Evolutionary conservation across 2,113 vertebrate species (phyloP), one percentile per base, ranked within the genome.

Genomic region (Myotis lucifugus): DNA sequence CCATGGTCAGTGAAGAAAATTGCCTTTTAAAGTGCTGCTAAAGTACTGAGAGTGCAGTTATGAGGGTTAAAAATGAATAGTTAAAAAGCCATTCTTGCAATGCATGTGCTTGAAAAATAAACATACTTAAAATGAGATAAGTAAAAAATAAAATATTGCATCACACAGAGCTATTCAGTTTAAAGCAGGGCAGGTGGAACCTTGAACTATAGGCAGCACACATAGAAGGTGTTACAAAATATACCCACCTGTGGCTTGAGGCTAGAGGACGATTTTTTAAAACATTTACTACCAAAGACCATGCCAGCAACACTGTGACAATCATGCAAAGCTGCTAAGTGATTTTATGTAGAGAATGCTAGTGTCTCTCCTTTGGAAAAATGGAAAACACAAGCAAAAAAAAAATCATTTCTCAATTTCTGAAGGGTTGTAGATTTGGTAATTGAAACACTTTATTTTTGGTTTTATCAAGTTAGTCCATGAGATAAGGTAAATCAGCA

Each of bases 51-150:
- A 77, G n/a, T 12, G 21, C 42, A 54, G 27, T 64, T 42, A 11
- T 5, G 25, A 86, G 72, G 32, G 40, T 34, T 85, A 85, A 78
- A 94, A 85, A 18, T 9, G 7, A 48, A 25, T 70, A 52, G 50
- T 19, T 73, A 48, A 76, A 90, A 90, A 42, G 48, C 10, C 34
- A 19, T 92, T 85, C 32, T 92, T 90, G 40, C 21, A 77, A 21
- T 25, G 14, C 1, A 32, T 54, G 77, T 96, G 19, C 92, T 84
- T 88, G 56, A 64, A 94, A 85, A 93, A 74, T 52, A 90, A 84
- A 88, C n/a, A 64, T 81, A 77, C 48, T 94, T 94, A 64, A 95
- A 77, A 83, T 52, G 48, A 77, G 34, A 93, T 72, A 90, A 82
- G 14, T 89, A 72, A 66, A 93, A 92, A 91, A 76, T 77, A 76